Evolutionary conservation across 2,797 vertebrate genomes (phyloP).

Genomic region (Clarias pachynema): DNA sequence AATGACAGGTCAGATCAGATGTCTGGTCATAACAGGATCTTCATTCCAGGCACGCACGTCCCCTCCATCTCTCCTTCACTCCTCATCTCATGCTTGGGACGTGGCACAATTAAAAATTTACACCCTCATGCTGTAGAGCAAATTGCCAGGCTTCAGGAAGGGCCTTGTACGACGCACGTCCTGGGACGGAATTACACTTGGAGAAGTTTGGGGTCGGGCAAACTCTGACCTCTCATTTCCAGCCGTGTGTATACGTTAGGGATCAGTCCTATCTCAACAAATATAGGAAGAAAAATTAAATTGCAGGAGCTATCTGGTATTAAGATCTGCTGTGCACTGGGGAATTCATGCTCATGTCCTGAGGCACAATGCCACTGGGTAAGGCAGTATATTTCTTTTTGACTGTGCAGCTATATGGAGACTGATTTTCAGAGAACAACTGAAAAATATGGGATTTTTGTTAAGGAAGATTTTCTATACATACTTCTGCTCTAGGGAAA

Average conservation of each 20-base stretch:
- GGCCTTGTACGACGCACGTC: conserved; percentile 68
- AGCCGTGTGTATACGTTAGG: conserved; percentile 52
- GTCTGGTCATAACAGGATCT: conserved; percentile 50
- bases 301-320: conserved; percentile 53
- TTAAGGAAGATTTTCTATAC: background rate
- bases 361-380: conserved; percentile 42
- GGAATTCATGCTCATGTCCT: conserved; percentile 29
- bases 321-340: conserved; percentile 45
- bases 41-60: conserved; percentile 57
- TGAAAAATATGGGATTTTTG: conserved; percentile 20
- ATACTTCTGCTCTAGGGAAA: conserved; percentile 7
- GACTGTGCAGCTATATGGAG: conserved; percentile 10
- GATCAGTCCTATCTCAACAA: conserved; percentile 62
- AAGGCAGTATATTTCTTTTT: conserved; percentile 44
- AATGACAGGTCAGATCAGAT: conserved; percentile 56
- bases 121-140: conserved; percentile 70
- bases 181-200: conserved; percentile 64
- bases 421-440: conserved; percentile 29
- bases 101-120: conserved; percentile 78
- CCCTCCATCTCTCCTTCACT: conserved; percentile 30
- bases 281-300: conserved; percentile 47
- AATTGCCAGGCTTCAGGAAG: conserved; percentile 71
- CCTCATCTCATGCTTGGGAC: conserved; percentile 52
- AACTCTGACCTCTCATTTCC: conserved; percentile 56
- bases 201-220: conserved; percentile 65